Evolutionary conservation across 2,888 invertebrate species (phyloP), one percentile per base, ranked within the genome.

Genomic region (Hedya salicella): DNA sequence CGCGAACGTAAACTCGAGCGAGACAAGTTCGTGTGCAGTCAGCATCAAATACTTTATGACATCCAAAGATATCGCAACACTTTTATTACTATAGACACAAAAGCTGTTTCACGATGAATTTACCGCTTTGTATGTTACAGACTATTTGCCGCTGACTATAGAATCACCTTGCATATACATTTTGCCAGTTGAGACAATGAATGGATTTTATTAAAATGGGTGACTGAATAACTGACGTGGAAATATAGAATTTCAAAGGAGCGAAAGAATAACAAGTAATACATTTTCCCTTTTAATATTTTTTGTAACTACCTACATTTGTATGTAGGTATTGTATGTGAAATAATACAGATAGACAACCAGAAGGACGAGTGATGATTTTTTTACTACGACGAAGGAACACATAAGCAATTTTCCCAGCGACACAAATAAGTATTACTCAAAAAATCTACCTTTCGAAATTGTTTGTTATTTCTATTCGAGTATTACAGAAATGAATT

Each of bases 321-420:
- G 25, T 6, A 25, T 6, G 5, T 25, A 2, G 25, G 6, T 1
- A 25, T 25, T 32, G n/a, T 19, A 57, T 39, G 14, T 39, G 9
- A 25, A 50, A 60, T 21, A 11, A 14, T 21, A 44, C 42, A 42
- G 16, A 3, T 8, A 32, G 32, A 32, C 9, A 32, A 5, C 32
- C 11, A 11, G 36, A 16, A 30, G 16, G 30, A 39, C 16, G 14
- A 9, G 44, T 42, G 40, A 21, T 62, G 16, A 56, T 9, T 42
- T 61, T 21, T 19, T 36, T 75, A 73, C 11, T 9, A 36, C 74
- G 75, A 78, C 72, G 30, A 16, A 72, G 62, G 59, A 62, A 78
- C 75, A 77, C 67, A 69, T 54, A 82, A 80, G 78, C 76, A 53
- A 56, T 69, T 71, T n/a, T 66, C 82, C 80, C 78, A 76, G 73